These are phyloP conservation scores for Cynopterus sphinx DNA, from an alignment of 2,797 vertebrate species.

Conservation along the genomic window DNA sequence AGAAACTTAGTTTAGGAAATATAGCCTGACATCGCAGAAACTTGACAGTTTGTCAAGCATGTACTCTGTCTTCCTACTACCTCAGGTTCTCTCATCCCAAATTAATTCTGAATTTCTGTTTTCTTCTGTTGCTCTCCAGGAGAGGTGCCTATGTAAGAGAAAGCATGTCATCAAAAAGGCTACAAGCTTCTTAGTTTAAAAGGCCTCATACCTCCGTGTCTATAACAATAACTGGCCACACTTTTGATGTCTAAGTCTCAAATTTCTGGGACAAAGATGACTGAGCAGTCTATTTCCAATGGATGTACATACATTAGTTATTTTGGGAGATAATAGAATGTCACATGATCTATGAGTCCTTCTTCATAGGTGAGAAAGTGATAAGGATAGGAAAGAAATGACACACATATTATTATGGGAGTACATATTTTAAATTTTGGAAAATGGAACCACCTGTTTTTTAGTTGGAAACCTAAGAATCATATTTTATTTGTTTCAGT, in stretches of 20 bases:
- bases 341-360: no score
- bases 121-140: neutral
- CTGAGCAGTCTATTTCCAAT: neutral
- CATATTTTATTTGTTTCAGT: neutral
- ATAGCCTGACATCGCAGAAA: neutral
- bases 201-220: neutral
- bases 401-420: neutral
- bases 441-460: neutral
- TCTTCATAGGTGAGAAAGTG: neutral
- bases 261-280: neutral
- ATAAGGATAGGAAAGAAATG: neutral
- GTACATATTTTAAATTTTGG: neutral
- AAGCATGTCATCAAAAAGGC: neutral
- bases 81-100: neutral
- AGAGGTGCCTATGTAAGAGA: neutral
- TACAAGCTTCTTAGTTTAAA: neutral
- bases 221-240: neutral
- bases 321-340: neutral
- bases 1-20: neutral
- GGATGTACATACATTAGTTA: neutral
- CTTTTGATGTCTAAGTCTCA: neutral
- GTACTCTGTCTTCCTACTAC: neutral
- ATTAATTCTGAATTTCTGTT: neutral
- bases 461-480: neutral
- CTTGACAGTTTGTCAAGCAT: neutral